Evolutionary conservation across 2,113 vertebrate species (phyloP), one percentile per base, ranked within the genome.

Genomic region (Galbula dea): DNA sequence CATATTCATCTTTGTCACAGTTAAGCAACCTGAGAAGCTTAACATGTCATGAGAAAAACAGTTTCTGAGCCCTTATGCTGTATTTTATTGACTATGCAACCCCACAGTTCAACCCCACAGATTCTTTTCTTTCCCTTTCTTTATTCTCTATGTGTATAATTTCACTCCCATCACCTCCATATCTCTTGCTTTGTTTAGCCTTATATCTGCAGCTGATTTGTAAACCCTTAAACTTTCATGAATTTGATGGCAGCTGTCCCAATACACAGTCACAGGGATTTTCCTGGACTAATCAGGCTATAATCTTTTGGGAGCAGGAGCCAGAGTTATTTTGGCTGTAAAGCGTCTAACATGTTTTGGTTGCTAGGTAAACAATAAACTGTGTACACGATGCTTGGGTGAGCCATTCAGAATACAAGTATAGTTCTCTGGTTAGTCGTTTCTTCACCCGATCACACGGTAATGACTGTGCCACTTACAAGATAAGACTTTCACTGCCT

Each of bases 351-450:
- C 86, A 32, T 1, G 36, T 39, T 83, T 46, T 10, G 71, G 92
- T 94, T 95, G 94, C 95, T 94, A 89, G 24, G 95, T 77, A 74
- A 96, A 94, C 79, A 94, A 17, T 49, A 20, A 73, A 69, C 78
- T 83, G 84, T 87, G 41, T 73, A 65, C 66, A 12, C 1, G 34
- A n/a, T 43, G 51, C 77, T 7, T 8, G 73, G 65, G 63, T 59
- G 89, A 95, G 93, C 91, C 71, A 9, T 12, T 32, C 81, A 3
- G 59, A 52, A 46, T 9, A 55, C 79, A 46, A 52, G 75, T 72
- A 67, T 45, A 80, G 87, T 58, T 94, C 82, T 96, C 95, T 96
- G 89, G 32, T 89, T 58, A 94, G 89, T 80, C 37, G 52, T 79
- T 87, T 79, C 84, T 78, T 46, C 78, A 23, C 89, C 75, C 7